Conservation (phyloP, 2,888 invertebrate genomes). For the Candidula unifasciata region DNA sequence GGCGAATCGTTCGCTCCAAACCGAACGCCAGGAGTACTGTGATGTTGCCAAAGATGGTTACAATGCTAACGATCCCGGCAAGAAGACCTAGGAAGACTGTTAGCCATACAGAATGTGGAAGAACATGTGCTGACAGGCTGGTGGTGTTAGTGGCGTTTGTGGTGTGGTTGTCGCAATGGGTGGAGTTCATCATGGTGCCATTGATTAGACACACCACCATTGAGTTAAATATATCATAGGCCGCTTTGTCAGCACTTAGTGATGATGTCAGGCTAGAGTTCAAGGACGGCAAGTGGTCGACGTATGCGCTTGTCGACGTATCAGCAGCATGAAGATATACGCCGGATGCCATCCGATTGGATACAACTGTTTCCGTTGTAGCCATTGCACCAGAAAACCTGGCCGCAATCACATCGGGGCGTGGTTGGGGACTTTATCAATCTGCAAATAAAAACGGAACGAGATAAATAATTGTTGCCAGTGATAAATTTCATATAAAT, state of each 20-base stretch:
- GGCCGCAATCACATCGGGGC: not conserved
- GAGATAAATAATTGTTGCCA: not conserved
- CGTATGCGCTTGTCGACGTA: not conserved
- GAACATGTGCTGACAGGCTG: not conserved
- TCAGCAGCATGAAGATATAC: conserved; percentile 19
- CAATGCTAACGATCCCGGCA: conserved; percentile 90
- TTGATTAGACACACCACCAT: conserved; percentile 43
- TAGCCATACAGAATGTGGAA: conserved; percentile 89
- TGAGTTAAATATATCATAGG: not conserved
- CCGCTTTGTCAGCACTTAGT: not conserved
- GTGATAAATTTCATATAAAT: not conserved
- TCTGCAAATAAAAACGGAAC: conserved; percentile 1
- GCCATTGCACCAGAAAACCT: not conserved
- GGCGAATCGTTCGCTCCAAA: conserved; percentile 91
- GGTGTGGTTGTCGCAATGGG: conserved; percentile 32
- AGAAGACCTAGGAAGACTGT: conserved; percentile 92
- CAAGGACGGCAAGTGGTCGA: not conserved
- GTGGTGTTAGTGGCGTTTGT: not conserved
- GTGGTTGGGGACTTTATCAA: not conserved
- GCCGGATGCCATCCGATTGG: not conserved
- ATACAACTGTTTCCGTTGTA: not conserved
- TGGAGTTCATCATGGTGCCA: conserved; percentile 42
- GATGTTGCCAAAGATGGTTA: conserved; percentile 95
- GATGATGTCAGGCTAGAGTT: not conserved
- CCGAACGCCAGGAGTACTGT: conserved; percentile 95